Base-by-base conservation (phyloP, 1,140 invertebrate genomes). In the Leguminivora glycinivorella region DNA sequence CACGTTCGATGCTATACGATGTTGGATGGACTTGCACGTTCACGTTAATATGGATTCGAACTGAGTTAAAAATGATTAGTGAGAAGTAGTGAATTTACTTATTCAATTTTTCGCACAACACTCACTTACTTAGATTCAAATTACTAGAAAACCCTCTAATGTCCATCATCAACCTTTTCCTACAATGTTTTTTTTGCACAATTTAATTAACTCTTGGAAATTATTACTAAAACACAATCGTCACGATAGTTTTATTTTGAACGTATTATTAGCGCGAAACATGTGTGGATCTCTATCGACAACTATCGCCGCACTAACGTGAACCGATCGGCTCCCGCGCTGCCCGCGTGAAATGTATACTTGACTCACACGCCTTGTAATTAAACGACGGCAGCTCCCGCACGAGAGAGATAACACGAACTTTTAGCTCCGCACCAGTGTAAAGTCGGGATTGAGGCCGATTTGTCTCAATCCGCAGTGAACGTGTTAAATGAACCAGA, bases 331-430 rank as follows among this genome's bases (percentile, higher is more conserved):
- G 14, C 56, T 58, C 6, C 56, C 56, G 12, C 56, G 56, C 12
- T 12, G 24, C 56, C 56, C 22, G 56, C 56, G 56, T 14, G 25
- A 58, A 25, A 25, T 58, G 56, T 58, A 58, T 24, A 58, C 26
- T 58, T 58, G 56, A 1, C 56, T 58, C 56, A 29, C n/a, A 29
- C 24, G 25, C 56, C 25, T 58, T 58, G 19, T 58, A 58, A 58
- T 24, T 58, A 25, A 58, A 58, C 56, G 56, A 12, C 56, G 12
- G n/a, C 56, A 26, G 24, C 12, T 25, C 22, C 56, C 56, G 24
- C 24, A 58, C 56, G 22, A 58, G 25, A 58, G 56, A 58, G 56
- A 58, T 14, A 26, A 58, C 19, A 58, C 25, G 56, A 58, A 58
- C 56, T 10, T 25, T 58, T 25, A 58, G 56, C 56, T 9, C 56